phyloP scores from a whole-genome alignment of 2,797 vertebrate genomes.

The Telmatherina bonti region DNA sequence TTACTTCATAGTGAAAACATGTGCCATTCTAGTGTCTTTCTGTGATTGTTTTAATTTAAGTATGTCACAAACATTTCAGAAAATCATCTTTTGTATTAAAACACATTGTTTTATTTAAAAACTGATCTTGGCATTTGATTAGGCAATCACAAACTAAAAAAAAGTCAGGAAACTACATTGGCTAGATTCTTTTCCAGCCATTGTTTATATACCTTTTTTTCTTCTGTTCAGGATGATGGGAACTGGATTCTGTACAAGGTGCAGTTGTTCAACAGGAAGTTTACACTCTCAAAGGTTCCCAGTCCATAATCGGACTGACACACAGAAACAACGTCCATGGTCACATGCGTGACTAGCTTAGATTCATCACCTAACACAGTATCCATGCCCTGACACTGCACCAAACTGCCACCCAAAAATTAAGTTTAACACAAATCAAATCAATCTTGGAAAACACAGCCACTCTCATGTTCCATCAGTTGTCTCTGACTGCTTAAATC shows the following conservation, averaged over 20 bases:
- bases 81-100: background rate
- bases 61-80: background rate
- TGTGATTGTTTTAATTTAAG: background rate
- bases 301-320: background rate
- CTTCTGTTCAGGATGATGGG: background rate
- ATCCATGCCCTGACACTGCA: background rate
- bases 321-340: background rate
- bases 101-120: background rate
- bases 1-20: background rate
- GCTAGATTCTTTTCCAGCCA: background rate
- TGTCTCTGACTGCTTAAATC: conserved; percentile 40
- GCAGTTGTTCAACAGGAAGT: background rate
- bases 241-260: background rate
- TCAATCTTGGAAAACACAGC: conserved; percentile 11
- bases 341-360: conserved; percentile 1
- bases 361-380: background rate
- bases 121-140: background rate
- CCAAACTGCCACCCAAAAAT: background rate
- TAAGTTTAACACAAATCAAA: conserved; percentile 9
- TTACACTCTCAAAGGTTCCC: background rate
- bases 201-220: background rate
- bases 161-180: background rate
- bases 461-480: conserved; percentile 37
- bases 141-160: background rate
- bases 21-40: background rate